These are phyloP conservation scores for Idaea straminata DNA, from an alignment of 2,888 invertebrate species.

Conservation along the genomic window DNA sequence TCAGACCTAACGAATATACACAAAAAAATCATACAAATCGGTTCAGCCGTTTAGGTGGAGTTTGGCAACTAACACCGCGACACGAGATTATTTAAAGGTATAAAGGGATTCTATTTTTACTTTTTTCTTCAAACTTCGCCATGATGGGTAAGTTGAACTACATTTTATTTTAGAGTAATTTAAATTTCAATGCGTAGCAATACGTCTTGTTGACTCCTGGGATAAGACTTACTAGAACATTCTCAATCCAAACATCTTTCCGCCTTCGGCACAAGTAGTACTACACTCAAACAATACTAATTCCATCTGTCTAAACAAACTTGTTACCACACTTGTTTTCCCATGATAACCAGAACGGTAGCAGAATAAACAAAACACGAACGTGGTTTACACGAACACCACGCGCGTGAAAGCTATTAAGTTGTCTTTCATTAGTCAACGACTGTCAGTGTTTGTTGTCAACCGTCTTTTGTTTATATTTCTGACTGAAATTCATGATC, in stretches of 20 bases:
- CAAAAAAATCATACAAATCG: no score
- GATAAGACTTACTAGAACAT: background rate
- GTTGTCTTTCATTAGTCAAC: background rate
- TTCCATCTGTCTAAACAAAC: slow-evolving; percentile 1
- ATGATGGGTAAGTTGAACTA: no score
- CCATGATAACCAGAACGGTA: background rate
- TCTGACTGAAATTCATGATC: background rate
- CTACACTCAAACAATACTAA: background rate
- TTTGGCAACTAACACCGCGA: no score
- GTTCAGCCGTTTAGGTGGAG: no score
- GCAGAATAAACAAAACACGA: background rate
- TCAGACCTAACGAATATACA: no score
- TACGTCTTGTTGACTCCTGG: background rate
- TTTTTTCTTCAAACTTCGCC: no score
- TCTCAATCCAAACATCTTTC: background rate
- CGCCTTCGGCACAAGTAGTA: background rate
- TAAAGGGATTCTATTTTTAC: no score
- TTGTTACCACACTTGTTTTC: slow-evolving; percentile 1
- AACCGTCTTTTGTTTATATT: background rate
- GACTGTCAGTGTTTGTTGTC: background rate
- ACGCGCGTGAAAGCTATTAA: background rate
- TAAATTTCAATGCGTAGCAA: background rate
- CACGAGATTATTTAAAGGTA: no score
- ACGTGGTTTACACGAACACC: background rate
- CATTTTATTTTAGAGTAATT: no score